These are phyloP conservation scores for Xiphophorus maculatus DNA, from an alignment of 2,113 vertebrate species.

Conservation along the genomic window DNA sequence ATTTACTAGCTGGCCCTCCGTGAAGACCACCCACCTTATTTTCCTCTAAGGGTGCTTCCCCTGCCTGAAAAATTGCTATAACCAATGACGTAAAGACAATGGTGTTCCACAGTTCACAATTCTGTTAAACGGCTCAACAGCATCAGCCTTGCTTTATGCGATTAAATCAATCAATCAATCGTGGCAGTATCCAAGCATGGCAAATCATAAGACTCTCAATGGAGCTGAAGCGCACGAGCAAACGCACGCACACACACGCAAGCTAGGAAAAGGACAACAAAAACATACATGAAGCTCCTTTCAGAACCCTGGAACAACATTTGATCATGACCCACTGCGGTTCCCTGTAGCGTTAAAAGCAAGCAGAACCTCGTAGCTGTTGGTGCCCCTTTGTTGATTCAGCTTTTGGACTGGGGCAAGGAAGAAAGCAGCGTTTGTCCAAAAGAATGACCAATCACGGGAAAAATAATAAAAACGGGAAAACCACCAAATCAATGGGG, in stretches of 20 bases:
- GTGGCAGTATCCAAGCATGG: conserved; percentile 32
- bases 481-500: conserved; percentile 61
- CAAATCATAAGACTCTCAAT: conserved; percentile 35
- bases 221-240: conserved; percentile 17
- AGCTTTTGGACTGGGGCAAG: conserved; percentile 61
- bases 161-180: conserved; percentile 44
- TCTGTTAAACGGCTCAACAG: conserved; percentile 48
- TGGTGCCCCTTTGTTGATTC: conserved; percentile 71
- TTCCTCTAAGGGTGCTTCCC: conserved; percentile 8
- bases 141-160: conserved; percentile 36
- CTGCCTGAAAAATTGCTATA: conserved; percentile 40
- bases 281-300: conserved; percentile 11
- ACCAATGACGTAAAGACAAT: conserved; percentile 57
- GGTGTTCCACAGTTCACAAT: conserved; percentile 50
- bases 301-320: conserved; percentile 63
- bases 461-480: conserved; percentile 63
- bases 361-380: conserved; percentile 51
- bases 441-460: conserved; percentile 63
- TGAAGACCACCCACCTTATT: background rate
- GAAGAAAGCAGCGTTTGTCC: conserved; percentile 69
- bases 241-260: background rate
- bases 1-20: background rate
- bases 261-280: conserved; percentile 24
- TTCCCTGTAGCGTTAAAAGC: conserved; percentile 68
- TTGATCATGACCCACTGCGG: conserved; percentile 51